Evolutionary conservation across 2,113 vertebrate species (phyloP), one percentile per base, ranked within the genome.

Genomic region (Hydrochoerus hydrochaeris): DNA sequence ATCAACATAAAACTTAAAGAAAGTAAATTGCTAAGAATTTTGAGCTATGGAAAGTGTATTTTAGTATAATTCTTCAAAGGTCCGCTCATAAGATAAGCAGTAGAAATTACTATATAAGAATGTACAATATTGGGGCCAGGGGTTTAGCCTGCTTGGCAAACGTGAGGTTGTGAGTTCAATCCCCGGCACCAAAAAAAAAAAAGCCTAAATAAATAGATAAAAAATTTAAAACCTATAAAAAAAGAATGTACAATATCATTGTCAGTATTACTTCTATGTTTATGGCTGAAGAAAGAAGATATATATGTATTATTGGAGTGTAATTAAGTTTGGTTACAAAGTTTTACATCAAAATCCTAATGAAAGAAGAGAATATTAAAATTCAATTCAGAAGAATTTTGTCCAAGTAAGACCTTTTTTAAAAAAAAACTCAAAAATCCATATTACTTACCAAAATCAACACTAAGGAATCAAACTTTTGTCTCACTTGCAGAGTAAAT

Each of bases 1-100:
- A 90, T 16, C 41, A 90, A 35, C 14, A 83, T 71, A 73, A 95
- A 86, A 96, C 35, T 84, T 80, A 83, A 88, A 85, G 30, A 95
- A 91, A 32, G 1, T 7, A 95, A 97, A 89, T 60, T 69, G 11
- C 6, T 92, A 81, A 88, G 80, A 81, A 26, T 38, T 94, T 22
- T 87, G n/a, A 57, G 2, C 1, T 92, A 41, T 14, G 0, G 10
- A 90, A 84, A 71, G 44, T 26, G 11, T 75, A 75, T 75, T 75
- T 41, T 84, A 52, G 75, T 22, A 92, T 19, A 90, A 46, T 38
- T 60, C 3, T 65, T 67, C 73, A 80, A 96, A 81, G 88, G 24
- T 73, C 12, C 14, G 44, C 41, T 88, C 69, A 81, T 35, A 90
- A 67, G 67, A 49, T 69, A 89, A 85, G 12, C 11, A 87, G 10